phyloP scores from a whole-genome alignment of 2,888 invertebrate species.

The Drosophila atroscutellata region DNA sequence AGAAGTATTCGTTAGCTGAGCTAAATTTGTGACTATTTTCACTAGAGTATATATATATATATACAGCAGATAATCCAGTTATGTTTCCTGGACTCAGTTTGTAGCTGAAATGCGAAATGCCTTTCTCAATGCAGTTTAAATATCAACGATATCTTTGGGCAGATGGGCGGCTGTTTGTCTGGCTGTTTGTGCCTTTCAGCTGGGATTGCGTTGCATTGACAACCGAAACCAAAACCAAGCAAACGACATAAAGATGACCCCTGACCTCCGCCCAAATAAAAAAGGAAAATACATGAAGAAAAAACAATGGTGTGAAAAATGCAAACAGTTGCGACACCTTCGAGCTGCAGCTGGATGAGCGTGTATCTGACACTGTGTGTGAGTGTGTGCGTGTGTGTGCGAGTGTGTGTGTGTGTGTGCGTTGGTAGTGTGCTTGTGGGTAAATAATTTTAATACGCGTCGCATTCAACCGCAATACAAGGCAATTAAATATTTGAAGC shows the following conservation, averaged over 20 bases:
- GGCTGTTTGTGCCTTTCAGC: constrained; percentile 4
- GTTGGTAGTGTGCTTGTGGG: constrained; percentile 56
- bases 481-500: constrained; percentile 83
- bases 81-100: background rate
- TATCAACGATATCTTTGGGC: constrained; percentile 20
- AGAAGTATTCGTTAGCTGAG: background rate
- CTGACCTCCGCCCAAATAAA: background rate
- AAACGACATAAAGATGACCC: background rate
- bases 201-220: constrained; percentile 24
- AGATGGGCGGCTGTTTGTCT: background rate
- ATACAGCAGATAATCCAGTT: background rate
- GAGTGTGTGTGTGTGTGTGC: constrained; percentile 26
- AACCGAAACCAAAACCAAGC: constrained; percentile 9
- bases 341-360: constrained; percentile 37
- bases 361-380: constrained; percentile 34
- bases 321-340: constrained; percentile 72
- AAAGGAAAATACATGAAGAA: too few species aligned
- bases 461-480: constrained; percentile 83
- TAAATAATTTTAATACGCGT: constrained; percentile 81
- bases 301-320: constrained; percentile 58
- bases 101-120: background rate
- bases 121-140: constrained; percentile 8
- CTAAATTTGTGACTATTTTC: background rate
- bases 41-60: background rate
- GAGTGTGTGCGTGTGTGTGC: constrained; percentile 1